Evolutionary conservation across 2,888 invertebrate species (phyloP).

Genomic region (Reticulitermes lucifugus): DNA sequence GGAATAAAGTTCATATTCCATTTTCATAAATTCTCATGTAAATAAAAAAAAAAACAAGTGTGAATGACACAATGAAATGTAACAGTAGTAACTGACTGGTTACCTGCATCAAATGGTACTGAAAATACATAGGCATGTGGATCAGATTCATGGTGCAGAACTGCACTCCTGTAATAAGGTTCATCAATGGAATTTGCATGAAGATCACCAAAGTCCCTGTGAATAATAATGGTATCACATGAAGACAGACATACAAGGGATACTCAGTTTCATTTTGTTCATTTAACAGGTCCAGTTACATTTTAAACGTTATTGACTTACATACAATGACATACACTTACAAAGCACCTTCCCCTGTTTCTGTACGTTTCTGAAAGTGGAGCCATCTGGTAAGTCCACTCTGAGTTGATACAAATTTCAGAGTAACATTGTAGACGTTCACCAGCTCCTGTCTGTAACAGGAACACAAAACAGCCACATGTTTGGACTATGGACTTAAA

Average conservation of each 20-base stretch:
- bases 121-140: constrained; percentile 82
- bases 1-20: too few relatives aligned
- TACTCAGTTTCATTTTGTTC: too few relatives aligned
- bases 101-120: constrained; percentile 74
- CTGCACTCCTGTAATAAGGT: constrained; percentile 91
- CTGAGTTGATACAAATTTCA: constrained; percentile 88
- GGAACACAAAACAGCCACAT: background rate
- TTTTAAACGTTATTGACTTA: too few relatives aligned
- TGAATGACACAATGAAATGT: too few relatives aligned
- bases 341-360: background rate
- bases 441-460: constrained; percentile 65
- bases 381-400: constrained; percentile 92
- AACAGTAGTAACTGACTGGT: constrained; percentile 32
- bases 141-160: constrained; percentile 84
- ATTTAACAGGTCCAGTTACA: too few relatives aligned
- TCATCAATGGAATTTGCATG: constrained; percentile 86
- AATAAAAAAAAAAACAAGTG: too few relatives aligned
- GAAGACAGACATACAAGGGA: too few relatives aligned
- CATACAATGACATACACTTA: background rate
- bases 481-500: too few relatives aligned
- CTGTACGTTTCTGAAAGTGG: constrained; percentile 64
- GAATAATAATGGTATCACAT: constrained; percentile 52
- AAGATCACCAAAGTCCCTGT: constrained; percentile 80
- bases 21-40: too few relatives aligned
- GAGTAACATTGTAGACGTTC: constrained; percentile 75